A percentile compares a stretch with the other conserved stretches of the same genome.
These are phyloP conservation scores for Saguinus imperator DNA, from an alignment of 2,113 vertebrate genomes.

Conservation along the genomic window DNA sequence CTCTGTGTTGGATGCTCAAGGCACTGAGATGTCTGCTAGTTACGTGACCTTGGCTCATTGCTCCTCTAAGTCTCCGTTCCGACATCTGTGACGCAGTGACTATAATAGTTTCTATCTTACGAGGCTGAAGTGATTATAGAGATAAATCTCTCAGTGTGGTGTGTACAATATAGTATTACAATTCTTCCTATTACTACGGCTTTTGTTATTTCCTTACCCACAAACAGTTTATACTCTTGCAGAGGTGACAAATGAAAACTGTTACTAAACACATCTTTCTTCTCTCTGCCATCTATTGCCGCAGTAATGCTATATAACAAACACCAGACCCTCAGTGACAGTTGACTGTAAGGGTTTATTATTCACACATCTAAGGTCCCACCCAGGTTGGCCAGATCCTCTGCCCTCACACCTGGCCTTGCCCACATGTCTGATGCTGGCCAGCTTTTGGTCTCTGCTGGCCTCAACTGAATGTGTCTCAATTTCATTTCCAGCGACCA, in stretches of 20 bases:
- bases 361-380: neutral
- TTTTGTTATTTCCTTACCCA: neutral
- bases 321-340: neutral
- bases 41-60: neutral
- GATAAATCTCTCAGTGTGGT: neutral
- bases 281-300: neutral
- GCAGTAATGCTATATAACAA: neutral
- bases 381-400: neutral
- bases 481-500: neutral
- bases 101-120: neutral
- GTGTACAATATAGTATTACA: no score
- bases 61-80: neutral
- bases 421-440: neutral
- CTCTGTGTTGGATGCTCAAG: neutral
- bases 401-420: neutral
- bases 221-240: neutral
- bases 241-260: neutral
- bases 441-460: rapidly evolving
- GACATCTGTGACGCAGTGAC: neutral
- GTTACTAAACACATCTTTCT: neutral
- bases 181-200: neutral
- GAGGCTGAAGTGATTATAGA: neutral
- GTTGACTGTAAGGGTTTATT: neutral
- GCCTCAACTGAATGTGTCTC: neutral
- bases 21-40: neutral